phyloP scores from a whole-genome alignment of 1,140 invertebrate genomes.

The Harlomillsia oculata region DNA sequence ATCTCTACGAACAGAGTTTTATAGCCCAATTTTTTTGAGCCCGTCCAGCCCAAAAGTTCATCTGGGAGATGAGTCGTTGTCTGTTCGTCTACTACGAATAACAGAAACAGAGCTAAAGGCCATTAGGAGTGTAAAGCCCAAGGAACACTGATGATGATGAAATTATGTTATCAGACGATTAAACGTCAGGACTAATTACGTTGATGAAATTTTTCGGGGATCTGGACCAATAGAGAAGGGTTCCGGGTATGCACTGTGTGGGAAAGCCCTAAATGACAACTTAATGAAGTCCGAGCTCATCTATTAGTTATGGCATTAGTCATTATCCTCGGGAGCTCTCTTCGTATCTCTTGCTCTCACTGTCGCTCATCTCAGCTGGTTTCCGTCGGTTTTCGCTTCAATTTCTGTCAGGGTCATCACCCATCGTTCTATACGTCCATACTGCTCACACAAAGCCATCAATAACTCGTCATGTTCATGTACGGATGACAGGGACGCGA shows the following conservation, averaged over 20 bases:
- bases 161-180: slow-evolving; percentile 23
- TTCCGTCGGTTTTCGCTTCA: too few relatives aligned
- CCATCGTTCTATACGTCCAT: too few relatives aligned
- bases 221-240: not conserved
- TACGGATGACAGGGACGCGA: too few relatives aligned
- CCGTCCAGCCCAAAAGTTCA: not conserved
- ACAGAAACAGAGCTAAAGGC: not conserved
- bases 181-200: slow-evolving; percentile 21
- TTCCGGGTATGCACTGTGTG: not conserved
- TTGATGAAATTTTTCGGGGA: slow-evolving; percentile 13
- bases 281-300: slow-evolving; percentile 23
- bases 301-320: slow-evolving; percentile 20
- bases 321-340: not conserved
- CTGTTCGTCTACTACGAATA: too few relatives aligned
- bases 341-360: not conserved
- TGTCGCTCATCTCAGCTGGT: too few relatives aligned
- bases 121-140: too few relatives aligned
- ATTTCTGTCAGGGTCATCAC: too few relatives aligned
- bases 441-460: too few relatives aligned
- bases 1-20: slow-evolving; percentile 5
- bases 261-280: slow-evolving; percentile 17
- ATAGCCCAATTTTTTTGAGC: slow-evolving; percentile 13
- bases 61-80: not conserved
- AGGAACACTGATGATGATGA: slow-evolving; percentile 10
- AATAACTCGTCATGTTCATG: too few relatives aligned